Evolutionary conservation across 2,113 vertebrate species (phyloP).

Genomic region (Hirundichthys speculiger): DNA sequence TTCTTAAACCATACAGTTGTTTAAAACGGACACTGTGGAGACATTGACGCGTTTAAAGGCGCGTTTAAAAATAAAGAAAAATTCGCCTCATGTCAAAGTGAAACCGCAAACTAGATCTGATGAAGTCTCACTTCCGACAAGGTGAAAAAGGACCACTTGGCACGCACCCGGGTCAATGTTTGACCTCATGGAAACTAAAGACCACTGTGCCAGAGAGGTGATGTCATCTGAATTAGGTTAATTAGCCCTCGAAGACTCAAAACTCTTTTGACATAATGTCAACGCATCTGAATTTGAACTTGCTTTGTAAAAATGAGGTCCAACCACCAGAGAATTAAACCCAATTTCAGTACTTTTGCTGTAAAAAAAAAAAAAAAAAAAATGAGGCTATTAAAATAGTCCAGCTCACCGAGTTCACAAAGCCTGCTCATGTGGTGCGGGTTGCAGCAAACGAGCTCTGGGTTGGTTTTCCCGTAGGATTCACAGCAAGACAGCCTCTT

Average conservation of each 20-base stretch:
- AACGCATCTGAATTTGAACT: background rate
- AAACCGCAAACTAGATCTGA: too few species aligned
- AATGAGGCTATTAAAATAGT: slow-evolving; percentile 2
- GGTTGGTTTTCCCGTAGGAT: slow-evolving; percentile 92
- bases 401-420: slow-evolving; percentile 91
- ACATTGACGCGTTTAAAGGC: too few species aligned
- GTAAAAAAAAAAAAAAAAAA: too few species aligned
- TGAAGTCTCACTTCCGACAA: slow-evolving; percentile 6
- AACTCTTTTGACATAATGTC: too few species aligned
- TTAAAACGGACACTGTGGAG: too few species aligned
- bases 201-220: slow-evolving; percentile 55
- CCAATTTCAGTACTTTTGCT: slow-evolving; percentile 14
- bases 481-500: slow-evolving; percentile 96
- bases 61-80: too few species aligned
- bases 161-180: slow-evolving; percentile 38
- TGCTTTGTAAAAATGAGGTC: slow-evolving; percentile 16
- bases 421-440: slow-evolving; percentile 97
- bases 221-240: slow-evolving; percentile 66
- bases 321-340: slow-evolving; percentile 17
- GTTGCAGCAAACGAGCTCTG: slow-evolving; percentile 96
- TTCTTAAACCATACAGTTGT: too few species aligned
- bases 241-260: slow-evolving; percentile 42
- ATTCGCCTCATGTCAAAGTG: too few species aligned
- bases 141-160: slow-evolving; percentile 28
- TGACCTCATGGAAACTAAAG: slow-evolving; percentile 63